Conservation (phyloP, 2,797 vertebrate genomes). For the Gila robusta region DNA sequence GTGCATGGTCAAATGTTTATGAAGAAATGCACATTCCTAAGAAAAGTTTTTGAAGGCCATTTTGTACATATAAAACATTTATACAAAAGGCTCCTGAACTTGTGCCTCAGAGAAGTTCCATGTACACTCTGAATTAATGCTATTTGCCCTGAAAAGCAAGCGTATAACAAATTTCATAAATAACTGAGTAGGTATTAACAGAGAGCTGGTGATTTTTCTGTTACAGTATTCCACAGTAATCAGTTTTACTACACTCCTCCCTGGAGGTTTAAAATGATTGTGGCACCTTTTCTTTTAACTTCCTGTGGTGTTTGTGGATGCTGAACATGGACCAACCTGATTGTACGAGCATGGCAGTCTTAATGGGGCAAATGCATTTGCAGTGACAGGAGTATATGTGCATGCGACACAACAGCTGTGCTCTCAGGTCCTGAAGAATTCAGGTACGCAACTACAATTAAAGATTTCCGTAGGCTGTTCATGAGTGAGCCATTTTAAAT, state of each 20-base stretch:
- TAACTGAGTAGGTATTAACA: conserved; percentile 26
- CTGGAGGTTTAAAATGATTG: conserved; percentile 31
- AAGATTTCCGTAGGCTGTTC: conserved; percentile 53
- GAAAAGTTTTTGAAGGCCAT: neutral
- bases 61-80: conserved; percentile 32
- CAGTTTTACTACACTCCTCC: neutral
- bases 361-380: conserved; percentile 47
- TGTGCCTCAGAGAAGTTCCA: neutral
- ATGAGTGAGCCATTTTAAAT: conserved; percentile 51
- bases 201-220: conserved; percentile 20
- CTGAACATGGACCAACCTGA: conserved; percentile 41
- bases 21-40: neutral
- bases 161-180: conserved; percentile 40
- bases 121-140: neutral
- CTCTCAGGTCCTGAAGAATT: conserved; percentile 51
- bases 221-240: conserved; percentile 7
- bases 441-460: conserved; percentile 54
- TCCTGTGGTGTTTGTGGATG: conserved; percentile 13
- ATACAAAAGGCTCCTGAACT: neutral
- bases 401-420: conserved; percentile 45
- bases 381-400: conserved; percentile 39
- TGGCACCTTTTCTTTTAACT: conserved; percentile 26
- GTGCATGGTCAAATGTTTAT: neutral
- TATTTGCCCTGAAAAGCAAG: neutral
- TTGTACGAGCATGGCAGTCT: conserved; percentile 59